Percentiles rank a stretch among this genome's conserved stretches.
Evolutionary conservation across 2,888 invertebrate genomes (phyloP).

Genomic region (Zootermopsis nevadensis): DNA sequence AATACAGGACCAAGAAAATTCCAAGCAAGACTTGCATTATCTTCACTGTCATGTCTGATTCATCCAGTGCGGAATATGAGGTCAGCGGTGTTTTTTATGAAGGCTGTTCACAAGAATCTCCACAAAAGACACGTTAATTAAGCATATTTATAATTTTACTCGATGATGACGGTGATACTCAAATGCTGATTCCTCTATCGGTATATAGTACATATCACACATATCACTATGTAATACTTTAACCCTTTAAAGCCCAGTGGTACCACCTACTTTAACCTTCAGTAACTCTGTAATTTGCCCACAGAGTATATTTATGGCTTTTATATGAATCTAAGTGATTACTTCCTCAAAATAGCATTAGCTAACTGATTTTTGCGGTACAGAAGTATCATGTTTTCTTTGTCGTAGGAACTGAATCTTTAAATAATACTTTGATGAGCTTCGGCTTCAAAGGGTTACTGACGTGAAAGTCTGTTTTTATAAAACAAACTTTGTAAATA

Average conservation of each 20-base stretch:
- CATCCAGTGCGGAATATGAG: background rate
- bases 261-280: no score
- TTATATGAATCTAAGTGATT: no score
- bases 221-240: background rate
- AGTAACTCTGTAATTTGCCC: no score
- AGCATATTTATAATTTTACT: background rate
- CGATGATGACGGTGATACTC: background rate
- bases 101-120: background rate
- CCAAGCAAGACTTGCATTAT: background rate
- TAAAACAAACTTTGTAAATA: conserved; percentile 18
- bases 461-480: background rate
- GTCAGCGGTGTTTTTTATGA: background rate
- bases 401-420: no score
- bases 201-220: background rate
- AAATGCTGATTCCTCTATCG: background rate
- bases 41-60: background rate
- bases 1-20: background rate
- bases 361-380: no score
- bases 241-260: no score
- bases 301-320: no score
- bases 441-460: no score
- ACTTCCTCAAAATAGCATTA: no score
- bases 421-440: no score
- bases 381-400: no score
- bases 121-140: background rate